Conservation (phyloP, 2,797 vertebrate species). For the Periophthalmus magnuspinnatus region DNA sequence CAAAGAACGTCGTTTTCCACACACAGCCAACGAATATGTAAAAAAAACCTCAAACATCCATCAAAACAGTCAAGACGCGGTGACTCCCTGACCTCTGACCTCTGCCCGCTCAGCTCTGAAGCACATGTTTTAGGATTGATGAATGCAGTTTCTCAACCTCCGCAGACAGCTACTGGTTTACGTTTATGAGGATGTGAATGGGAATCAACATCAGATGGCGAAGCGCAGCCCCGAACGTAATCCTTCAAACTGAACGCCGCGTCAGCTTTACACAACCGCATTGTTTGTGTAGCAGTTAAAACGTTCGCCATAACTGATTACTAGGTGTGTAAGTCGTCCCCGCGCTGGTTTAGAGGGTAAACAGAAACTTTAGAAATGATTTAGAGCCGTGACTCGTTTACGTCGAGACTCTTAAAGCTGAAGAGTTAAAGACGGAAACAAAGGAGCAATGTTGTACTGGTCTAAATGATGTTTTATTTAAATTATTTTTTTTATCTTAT, state of each 20-base stretch:
- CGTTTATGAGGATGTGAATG: constrained; percentile 41
- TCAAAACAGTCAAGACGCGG: constrained; percentile 37
- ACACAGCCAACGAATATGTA: constrained; percentile 1
- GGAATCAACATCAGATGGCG: constrained; percentile 51
- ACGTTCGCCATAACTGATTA: constrained; percentile 27
- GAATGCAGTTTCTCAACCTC: constrained; percentile 46
- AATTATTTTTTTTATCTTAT: too few relatives aligned
- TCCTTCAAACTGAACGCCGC: constrained; percentile 46
- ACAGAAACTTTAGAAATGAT: not conserved
- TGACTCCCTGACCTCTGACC: constrained; percentile 55
- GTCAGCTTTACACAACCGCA: constrained; percentile 39
- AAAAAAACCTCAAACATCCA: constrained; percentile 34
- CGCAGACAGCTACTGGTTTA: constrained; percentile 54
- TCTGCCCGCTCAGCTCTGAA: constrained; percentile 38
- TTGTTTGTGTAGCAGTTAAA: constrained; percentile 39
- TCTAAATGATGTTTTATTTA: not conserved
- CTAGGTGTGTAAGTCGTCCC: constrained; percentile 9
- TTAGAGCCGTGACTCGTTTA: not conserved
- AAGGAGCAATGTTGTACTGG: not conserved
- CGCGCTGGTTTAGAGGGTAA: not conserved
- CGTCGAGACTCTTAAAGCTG: not conserved
- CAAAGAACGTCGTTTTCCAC: constrained; percentile 42
- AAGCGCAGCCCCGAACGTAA: constrained; percentile 28
- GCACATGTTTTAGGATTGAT: constrained; percentile 61
- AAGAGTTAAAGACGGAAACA: not conserved